These are phyloP conservation scores for Lagocephalus sceleratus DNA, from an alignment of 2,797 vertebrate genomes.

Conservation along the genomic window DNA sequence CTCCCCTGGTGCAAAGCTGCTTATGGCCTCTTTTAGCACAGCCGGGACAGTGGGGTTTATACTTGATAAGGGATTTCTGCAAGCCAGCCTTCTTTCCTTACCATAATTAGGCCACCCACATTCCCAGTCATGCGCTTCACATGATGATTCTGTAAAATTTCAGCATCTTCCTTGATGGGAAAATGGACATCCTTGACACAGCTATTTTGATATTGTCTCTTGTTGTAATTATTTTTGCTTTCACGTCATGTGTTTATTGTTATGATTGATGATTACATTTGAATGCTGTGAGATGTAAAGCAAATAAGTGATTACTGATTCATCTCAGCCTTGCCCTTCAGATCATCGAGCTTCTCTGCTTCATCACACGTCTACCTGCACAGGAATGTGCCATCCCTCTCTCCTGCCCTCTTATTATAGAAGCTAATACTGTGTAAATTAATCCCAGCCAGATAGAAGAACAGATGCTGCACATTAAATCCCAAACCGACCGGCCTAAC, in stretches of 20 bases:
- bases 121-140: conserved; percentile 60
- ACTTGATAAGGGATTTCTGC: conserved; percentile 69
- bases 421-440: background rate
- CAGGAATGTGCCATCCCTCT: conserved; percentile 5
- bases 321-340: background rate
- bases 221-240: background rate
- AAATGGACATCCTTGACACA: conserved; percentile 15
- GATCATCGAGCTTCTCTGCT: background rate
- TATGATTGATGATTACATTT: too few species aligned
- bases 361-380: background rate
- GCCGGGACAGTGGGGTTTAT: conserved; percentile 58
- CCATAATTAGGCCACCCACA: conserved; percentile 79
- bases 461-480: background rate
- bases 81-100: conserved; percentile 49
- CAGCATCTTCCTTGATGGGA: conserved; percentile 33
- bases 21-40: conserved; percentile 60
- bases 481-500: background rate
- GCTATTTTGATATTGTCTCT: background rate
- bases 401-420: background rate
- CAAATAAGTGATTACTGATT: background rate
- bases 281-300: background rate
- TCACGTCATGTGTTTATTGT: background rate
- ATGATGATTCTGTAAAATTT: conserved; percentile 44
- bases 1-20: conserved; percentile 53
- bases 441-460: background rate